Evolutionary conservation across 2,888 invertebrate species (phyloP).

Genomic region (Neoaliturus tenellus): DNA sequence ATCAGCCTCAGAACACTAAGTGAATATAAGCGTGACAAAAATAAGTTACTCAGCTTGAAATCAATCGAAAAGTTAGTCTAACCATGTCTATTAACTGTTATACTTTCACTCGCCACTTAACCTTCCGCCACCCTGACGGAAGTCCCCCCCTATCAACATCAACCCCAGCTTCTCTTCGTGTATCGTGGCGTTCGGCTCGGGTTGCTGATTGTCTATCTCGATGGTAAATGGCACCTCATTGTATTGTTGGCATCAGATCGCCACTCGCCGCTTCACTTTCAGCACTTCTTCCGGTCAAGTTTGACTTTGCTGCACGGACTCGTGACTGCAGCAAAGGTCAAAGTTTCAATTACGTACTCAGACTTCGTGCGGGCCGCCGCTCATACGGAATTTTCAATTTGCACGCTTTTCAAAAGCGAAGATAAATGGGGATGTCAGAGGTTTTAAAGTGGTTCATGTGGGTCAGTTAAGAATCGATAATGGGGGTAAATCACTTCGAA

Average conservation of each 20-base stretch:
- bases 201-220: neutral
- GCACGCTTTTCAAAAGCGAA: slow-evolving; percentile 12
- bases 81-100: too few species aligned
- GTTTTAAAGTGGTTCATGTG: neutral
- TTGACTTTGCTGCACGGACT: slow-evolving; percentile 1
- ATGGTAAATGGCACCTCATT: slow-evolving; percentile 13
- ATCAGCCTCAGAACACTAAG: too few species aligned
- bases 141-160: neutral
- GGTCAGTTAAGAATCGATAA: neutral
- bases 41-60: too few species aligned
- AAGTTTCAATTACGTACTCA: slow-evolving; percentile 22
- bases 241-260: slow-evolving; percentile 7
- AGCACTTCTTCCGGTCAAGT: slow-evolving; percentile 22
- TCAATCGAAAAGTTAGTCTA: too few species aligned
- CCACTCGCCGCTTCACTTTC: slow-evolving; percentile 2
- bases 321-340: slow-evolving; percentile 13
- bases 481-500: neutral
- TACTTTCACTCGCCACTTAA: too few species aligned
- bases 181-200: neutral
- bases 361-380: slow-evolving; percentile 22
- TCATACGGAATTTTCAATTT: slow-evolving; percentile 7
- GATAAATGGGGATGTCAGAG: neutral
- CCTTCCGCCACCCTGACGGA: neutral
- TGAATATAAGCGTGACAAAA: too few species aligned
- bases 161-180: too few species aligned